Conservation (phyloP, 2,113 vertebrate genomes). For the Semnornis frantzii region DNA sequence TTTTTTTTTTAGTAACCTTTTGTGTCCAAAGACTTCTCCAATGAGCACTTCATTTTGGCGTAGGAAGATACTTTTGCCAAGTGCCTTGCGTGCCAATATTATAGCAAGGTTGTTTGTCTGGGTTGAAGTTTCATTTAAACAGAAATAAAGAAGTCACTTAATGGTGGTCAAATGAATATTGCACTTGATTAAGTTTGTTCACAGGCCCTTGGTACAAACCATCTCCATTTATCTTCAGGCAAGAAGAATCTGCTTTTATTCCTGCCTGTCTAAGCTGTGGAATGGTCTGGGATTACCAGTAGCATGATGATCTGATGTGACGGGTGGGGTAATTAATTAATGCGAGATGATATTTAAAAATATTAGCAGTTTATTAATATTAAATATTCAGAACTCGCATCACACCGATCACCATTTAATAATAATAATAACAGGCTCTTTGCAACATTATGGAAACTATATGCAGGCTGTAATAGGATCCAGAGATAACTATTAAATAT, state of each 20-base stretch:
- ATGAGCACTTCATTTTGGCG: too few relatives aligned
- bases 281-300: background rate
- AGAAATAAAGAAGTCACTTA: background rate
- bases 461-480: too few relatives aligned
- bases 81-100: background rate
- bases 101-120: background rate
- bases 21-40: background rate
- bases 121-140: conserved; percentile 11
- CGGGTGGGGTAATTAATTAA: too few relatives aligned
- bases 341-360: too few relatives aligned
- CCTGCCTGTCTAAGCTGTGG: background rate
- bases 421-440: too few relatives aligned
- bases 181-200: background rate
- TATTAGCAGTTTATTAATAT: too few relatives aligned
- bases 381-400: too few relatives aligned
- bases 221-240: background rate
- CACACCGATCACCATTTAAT: too few relatives aligned
- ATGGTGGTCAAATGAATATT: background rate
- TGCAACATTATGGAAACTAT: too few relatives aligned
- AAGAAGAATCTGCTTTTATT: background rate
- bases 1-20: background rate
- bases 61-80: background rate
- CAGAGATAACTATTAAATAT: too few relatives aligned
- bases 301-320: background rate
- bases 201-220: background rate